phyloP scores from a whole-genome alignment of 2,888 invertebrate species.

The Periphyllus acericola region DNA sequence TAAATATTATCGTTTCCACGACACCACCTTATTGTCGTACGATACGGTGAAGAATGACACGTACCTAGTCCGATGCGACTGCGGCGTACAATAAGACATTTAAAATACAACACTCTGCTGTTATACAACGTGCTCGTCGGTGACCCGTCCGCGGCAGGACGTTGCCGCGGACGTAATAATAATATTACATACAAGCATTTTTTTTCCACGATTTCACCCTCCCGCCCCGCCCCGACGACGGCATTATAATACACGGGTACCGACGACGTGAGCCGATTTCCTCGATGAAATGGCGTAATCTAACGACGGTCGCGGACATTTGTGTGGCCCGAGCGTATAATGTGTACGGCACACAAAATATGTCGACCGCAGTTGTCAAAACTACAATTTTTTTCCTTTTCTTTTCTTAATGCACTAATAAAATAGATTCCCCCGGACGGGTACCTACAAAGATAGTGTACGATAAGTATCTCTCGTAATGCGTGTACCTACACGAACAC shows the following conservation, averaged over 20 bases:
- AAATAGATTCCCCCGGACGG: too few species aligned
- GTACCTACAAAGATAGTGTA: too few species aligned
- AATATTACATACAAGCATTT: neutral
- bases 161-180: slow-evolving; percentile 29
- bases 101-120: too few species aligned
- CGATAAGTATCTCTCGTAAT: too few species aligned
- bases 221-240: neutral
- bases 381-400: neutral
- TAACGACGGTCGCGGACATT: neutral
- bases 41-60: too few species aligned
- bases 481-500: too few species aligned
- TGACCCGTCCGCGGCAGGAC: slow-evolving; percentile 28
- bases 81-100: too few species aligned
- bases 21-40: too few species aligned
- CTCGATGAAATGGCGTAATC: slow-evolving; percentile 55
- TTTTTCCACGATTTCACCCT: neutral
- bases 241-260: neutral
- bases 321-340: neutral
- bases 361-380: slow-evolving; percentile 20
- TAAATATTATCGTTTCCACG: too few species aligned
- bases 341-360: too few species aligned
- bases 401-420: too few species aligned
- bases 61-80: too few species aligned
- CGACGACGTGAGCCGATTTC: slow-evolving; percentile 54
- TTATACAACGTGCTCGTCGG: neutral